A percentile compares a stretch with the other conserved stretches of the same genome.
These are phyloP conservation scores for Barbus barbus DNA, from an alignment of 2,113 vertebrate genomes.

Conservation along the genomic window DNA sequence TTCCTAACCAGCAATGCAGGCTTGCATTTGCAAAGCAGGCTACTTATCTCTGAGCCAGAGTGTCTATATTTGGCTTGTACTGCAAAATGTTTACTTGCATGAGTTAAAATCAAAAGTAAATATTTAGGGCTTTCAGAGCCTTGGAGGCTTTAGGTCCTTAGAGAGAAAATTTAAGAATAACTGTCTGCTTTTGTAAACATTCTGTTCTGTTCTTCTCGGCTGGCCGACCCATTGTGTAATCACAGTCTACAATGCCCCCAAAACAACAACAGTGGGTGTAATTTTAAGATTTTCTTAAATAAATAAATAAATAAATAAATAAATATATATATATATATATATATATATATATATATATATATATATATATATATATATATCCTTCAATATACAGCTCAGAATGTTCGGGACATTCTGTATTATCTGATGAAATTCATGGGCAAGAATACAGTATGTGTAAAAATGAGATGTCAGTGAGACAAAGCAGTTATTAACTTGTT, in stretches of 20 bases:
- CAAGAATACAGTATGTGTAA: not conserved
- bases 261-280: not conserved
- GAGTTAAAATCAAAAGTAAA: slow-evolving; percentile 43
- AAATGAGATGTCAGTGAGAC: slow-evolving; percentile 2
- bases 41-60: slow-evolving; percentile 2
- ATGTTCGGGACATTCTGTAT: not conserved
- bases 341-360: too few relatives aligned
- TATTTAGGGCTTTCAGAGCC: slow-evolving; percentile 11
- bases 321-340: too few relatives aligned
- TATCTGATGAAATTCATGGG: slow-evolving; percentile 20
- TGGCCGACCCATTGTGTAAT: slow-evolving; percentile 33
- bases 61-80: slow-evolving; percentile 28
- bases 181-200: slow-evolving; percentile 45
- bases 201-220: slow-evolving; percentile 24
- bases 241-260: slow-evolving; percentile 2
- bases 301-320: too few relatives aligned
- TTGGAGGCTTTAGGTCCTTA: slow-evolving; percentile 2
- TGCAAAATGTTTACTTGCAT: slow-evolving; percentile 39
- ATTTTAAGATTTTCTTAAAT: not conserved
- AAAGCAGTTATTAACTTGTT: slow-evolving; percentile 32
- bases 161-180: slow-evolving; percentile 30
- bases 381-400: not conserved
- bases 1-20: not conserved
- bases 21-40: not conserved
- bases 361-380: too few relatives aligned